Evolutionary conservation across 2,797 vertebrate genomes (phyloP), one percentile per base, ranked within the genome.

Genomic region (Thalassophryne amazonica): DNA sequence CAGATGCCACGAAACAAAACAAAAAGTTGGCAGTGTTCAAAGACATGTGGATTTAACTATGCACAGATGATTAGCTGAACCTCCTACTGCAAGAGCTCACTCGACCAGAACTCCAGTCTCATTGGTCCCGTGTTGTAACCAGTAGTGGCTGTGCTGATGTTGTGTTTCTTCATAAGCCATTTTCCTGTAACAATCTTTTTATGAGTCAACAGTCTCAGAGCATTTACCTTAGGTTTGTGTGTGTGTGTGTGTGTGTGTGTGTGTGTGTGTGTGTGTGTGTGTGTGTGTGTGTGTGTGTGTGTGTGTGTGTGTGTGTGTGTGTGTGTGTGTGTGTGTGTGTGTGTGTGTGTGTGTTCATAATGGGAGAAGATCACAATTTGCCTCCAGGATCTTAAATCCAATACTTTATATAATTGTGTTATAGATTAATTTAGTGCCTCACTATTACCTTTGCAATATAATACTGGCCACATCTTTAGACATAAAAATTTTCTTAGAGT

Each of bases 91-190:
- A 53, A 47, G 22, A 20, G 28, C 22, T 58, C 25, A 37, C 32
- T 48, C 29, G 40, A 50, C 25, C 35, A 62, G 38, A 55, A 28
- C 49, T 42, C 49, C 57, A 54, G 71, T 18, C 59, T 72, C 40
- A 45, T 68, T 61, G n/a, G 73, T 51, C 68, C 70, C 47, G 60
- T 31, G 42, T 55, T 8, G 21, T 62, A 62, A 59, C 36, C 43
- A 68, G 54, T 78, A 80, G 80, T 79, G 56, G 56, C 42, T 76
- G 25, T 64, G 50, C 72, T n/a, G n/a, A n/a, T n/a, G n/a, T 78
- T 79, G 65, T 60, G 60, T 40, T 68, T 38, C 33, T 47, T 42
- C 57, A 59, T 75, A 72, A 68, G 56, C 74, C 61, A 63, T 60
- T 73, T 71, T 73, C 57, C 73, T 39, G 17, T 73, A 73, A 75